Base-by-base conservation (phyloP, 2,888 invertebrate genomes). In the Stramonita haemastoma region DNA sequence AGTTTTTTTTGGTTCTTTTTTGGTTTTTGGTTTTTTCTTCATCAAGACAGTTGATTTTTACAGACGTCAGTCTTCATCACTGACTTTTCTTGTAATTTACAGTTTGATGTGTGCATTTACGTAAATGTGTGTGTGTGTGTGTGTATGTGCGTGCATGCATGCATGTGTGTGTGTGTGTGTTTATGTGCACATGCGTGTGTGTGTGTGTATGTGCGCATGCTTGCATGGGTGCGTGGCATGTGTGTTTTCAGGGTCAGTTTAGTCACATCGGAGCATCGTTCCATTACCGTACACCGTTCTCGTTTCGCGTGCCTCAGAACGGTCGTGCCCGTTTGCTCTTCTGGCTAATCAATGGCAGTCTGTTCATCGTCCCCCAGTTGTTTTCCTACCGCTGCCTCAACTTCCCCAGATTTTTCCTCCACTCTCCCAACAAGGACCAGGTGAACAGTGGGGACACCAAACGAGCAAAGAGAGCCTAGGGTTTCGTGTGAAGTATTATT, bases 361-460 rank as follows among this genome's bases (percentile, higher is more conserved):
- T 94, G 87, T 91, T 94, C 8, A n/a, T 93, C 6, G 89, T 93
- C 19, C 94, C 94, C 8, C 94, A 94, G 87, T 46, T 94, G 22
- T 89, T 93, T 29, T 93, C 93, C 34, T 91, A 90, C 84, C 85
- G 92, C 22, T 93, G 92, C 87, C 34, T 91, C 26, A 77, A 34
- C 26, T 87, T 87, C 2, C 83, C 88, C 29, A 17, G 84, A 0
- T 89, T 83, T 46, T 90, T 87, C 57, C 34, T 87, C 57, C 34
- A 29, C 15, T 32, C 79, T 34, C 2, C 66, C 66, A 66, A 17
- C 22, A 26, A 83, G 13, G 46, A 46, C 26, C 22, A 83, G 36
- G 81, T 26, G 36, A 19, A 46, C 5, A 36, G 36, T 5, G 46
- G 17, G 6, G 81, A 83, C 32, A 46, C 29, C 6, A 83, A 46